A percentile compares a stretch with the other conserved stretches of the same genome.
Evolutionary conservation across 2,113 vertebrate species (phyloP).

Genomic region (Dicrurus megarhynchus): DNA sequence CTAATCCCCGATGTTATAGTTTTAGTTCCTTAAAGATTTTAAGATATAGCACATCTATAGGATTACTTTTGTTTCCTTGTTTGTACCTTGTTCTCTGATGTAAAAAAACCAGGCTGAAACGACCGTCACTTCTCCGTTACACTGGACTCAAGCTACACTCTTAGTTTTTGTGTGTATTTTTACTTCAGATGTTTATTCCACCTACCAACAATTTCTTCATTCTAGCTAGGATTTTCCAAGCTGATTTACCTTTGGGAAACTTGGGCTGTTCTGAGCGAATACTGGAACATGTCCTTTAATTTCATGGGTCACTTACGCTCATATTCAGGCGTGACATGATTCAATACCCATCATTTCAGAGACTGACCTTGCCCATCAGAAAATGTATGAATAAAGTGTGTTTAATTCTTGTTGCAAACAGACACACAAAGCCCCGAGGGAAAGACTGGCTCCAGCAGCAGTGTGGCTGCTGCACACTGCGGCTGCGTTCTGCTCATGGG

Average conservation of each 20-base stretch:
- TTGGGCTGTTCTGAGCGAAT: not conserved
- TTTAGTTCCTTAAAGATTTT: not conserved
- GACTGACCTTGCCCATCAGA: slow-evolving; percentile 9
- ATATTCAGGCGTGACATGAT: not conserved
- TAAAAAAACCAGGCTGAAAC: not conserved
- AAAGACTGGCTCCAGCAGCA: not conserved
- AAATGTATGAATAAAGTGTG: not conserved
- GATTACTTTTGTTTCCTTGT: not conserved
- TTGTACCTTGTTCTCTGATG: not conserved
- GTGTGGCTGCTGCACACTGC: rapidly evolving
- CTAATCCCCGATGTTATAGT: not conserved
- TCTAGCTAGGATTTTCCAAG: not conserved
- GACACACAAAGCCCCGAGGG: not conserved
- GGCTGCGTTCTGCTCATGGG: rapidly evolving
- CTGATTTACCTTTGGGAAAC: not conserved
- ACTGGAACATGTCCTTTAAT: not conserved
- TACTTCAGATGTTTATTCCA: not conserved
- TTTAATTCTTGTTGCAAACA: not conserved
- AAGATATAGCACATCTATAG: not conserved
- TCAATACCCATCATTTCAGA: not conserved
- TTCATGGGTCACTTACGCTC: not conserved
- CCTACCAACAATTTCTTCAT: not conserved
- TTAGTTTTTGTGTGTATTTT: not conserved
- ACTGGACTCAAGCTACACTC: not conserved
- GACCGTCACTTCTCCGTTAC: not conserved